Evolutionary conservation across 2,888 invertebrate genomes (phyloP).

Genomic region (Agrenia bidenticulata): DNA sequence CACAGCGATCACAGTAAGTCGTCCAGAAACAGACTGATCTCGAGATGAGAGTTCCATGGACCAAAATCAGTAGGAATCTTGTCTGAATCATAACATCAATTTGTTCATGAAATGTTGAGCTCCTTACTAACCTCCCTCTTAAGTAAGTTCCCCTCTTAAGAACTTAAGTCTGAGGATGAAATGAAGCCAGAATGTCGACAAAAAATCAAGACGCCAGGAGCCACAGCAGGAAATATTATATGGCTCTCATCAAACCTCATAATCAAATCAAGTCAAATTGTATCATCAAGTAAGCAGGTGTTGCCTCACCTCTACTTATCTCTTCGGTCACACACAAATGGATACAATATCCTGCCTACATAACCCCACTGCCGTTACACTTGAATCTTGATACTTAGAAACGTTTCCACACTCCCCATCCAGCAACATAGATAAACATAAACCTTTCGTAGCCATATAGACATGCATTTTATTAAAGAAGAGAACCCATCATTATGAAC

Average conservation of each 20-base stretch:
- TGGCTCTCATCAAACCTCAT: slow-evolving; percentile 12
- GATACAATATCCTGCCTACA: no score
- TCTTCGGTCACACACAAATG: slow-evolving; percentile 1
- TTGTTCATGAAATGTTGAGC: not conserved
- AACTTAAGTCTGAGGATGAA: no score
- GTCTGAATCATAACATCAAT: slow-evolving; percentile 5
- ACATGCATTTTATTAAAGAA: slow-evolving; percentile 16
- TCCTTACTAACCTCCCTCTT: no score
- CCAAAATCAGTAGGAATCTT: not conserved
- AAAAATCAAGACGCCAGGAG: slow-evolving; percentile 10
- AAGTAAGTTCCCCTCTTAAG: no score
- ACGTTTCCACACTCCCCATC: no score
- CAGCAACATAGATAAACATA: no score
- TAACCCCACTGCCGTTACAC: no score
- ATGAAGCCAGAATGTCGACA: not conserved
- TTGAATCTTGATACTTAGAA: no score
- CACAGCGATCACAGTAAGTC: no score
- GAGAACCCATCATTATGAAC: slow-evolving; percentile 16
- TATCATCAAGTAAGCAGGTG: slow-evolving; percentile 18
- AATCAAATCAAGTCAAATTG: slow-evolving; percentile 24
- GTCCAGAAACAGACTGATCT: no score
- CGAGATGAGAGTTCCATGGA: no score
- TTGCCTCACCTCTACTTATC: slow-evolving; percentile 10
- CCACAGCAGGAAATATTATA: slow-evolving; percentile 19
- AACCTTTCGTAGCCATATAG: no score